A percentile compares a stretch with the other conserved stretches of the same genome.
Conservation (phyloP, 2,113 vertebrate genomes). For the Hydropotes inermis region DNA sequence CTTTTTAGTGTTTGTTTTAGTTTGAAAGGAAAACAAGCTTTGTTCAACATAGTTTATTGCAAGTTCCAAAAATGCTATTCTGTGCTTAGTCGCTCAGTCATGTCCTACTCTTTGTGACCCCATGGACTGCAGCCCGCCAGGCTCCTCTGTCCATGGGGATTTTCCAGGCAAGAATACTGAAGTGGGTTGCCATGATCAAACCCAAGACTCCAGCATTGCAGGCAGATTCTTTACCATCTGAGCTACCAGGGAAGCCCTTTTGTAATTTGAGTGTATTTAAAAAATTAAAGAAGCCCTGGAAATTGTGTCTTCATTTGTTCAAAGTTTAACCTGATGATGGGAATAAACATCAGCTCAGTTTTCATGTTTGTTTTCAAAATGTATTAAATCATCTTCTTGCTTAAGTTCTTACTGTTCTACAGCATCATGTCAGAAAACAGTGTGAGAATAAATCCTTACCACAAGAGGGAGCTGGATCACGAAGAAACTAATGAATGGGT, state of each 20-base stretch:
- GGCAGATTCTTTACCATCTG: background rate
- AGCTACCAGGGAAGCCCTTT: background rate
- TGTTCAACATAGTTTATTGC: background rate
- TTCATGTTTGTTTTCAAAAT: background rate
- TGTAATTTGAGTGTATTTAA: background rate
- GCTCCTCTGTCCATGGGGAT: background rate
- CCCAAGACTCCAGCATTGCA: background rate
- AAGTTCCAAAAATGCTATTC: background rate
- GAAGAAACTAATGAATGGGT: background rate
- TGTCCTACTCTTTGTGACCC: background rate
- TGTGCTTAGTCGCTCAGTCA: background rate
- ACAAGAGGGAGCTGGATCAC: conserved; percentile 35
- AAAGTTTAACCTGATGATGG: background rate
- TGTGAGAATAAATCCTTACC: background rate
- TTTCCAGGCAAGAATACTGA: background rate
- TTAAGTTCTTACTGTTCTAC: background rate
- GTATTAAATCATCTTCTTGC: background rate
- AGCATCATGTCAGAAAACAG: background rate
- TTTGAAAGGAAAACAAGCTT: background rate
- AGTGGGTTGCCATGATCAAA: background rate
- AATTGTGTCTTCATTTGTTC: background rate
- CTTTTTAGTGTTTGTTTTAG: background rate
- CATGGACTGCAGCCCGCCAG: background rate
- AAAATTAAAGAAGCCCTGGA: background rate
- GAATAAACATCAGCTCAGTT: background rate